Conservation (phyloP, 2,888 invertebrate genomes). For the Ectropis crepuscularia region DNA sequence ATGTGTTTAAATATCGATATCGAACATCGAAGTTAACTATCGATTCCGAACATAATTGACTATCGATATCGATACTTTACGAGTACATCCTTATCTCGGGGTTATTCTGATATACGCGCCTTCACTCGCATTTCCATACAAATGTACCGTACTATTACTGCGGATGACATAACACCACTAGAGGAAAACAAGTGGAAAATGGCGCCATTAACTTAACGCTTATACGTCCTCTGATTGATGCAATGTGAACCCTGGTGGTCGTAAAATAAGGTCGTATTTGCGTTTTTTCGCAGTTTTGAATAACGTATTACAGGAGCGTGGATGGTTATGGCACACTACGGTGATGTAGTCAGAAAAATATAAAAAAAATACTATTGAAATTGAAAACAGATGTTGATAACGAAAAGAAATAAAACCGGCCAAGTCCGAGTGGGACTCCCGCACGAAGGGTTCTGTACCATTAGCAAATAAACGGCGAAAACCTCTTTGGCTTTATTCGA, state of each 20-base stretch:
- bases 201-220: slow-evolving; percentile 51
- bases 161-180: slow-evolving; percentile 51
- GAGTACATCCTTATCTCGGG: slow-evolving; percentile 17
- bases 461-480: no score
- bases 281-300: slow-evolving; percentile 35
- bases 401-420: no score
- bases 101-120: slow-evolving; percentile 16
- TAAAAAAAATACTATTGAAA: not conserved
- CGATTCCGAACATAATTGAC: not conserved
- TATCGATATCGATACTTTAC: slow-evolving; percentile 15
- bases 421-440: no score
- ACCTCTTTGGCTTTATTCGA: no score
- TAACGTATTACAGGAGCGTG: slow-evolving; percentile 39
- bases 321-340: slow-evolving; percentile 13
- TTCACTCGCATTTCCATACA: slow-evolving; percentile 48
- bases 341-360: not conserved
- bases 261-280: slow-evolving; percentile 47
- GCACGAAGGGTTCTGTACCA: no score
- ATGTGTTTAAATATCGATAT: no score
- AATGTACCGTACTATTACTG: slow-evolving; percentile 52
- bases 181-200: slow-evolving; percentile 55
- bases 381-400: no score
- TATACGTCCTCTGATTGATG: slow-evolving; percentile 51
- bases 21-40: not conserved
- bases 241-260: slow-evolving; percentile 45